Evolutionary conservation across 2,888 invertebrate species (phyloP).

Genomic region (Eristalinus aeneus): DNA sequence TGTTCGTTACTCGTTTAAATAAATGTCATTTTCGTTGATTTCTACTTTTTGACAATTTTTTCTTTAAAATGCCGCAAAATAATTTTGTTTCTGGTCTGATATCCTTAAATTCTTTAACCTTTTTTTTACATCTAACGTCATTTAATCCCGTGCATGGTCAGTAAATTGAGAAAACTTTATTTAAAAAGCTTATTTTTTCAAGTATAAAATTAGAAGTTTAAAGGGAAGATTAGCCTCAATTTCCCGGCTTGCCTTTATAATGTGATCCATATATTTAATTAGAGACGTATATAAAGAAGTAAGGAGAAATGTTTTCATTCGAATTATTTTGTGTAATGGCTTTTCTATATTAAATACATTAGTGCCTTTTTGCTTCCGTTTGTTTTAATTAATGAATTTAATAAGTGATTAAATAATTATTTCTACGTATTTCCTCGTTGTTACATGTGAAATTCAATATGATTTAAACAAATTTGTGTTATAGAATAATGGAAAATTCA

Average conservation of each 20-base stretch:
- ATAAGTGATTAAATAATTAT: neutral
- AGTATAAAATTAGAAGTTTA: neutral
- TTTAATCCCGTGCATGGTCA: neutral
- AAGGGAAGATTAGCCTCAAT: neutral
- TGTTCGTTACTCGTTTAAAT: no score
- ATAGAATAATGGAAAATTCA: neutral
- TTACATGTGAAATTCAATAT: slow-evolving; percentile 11
- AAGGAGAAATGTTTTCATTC: neutral
- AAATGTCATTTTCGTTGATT: no score
- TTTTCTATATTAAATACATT: neutral
- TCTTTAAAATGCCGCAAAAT: no score
- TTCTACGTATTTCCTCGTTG: neutral
- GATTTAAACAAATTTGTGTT: neutral
- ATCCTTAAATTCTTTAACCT: no score
- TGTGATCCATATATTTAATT: neutral
- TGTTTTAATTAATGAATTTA: slow-evolving; percentile 6
- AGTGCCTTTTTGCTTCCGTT: slow-evolving; percentile 36
- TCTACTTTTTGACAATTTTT: neutral
- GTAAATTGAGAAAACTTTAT: neutral
- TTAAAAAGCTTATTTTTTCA: neutral
- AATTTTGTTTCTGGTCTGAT: no score
- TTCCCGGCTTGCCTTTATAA: neutral
- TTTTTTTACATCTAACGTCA: no score
- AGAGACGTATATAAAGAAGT: neutral
- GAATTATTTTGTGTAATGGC: neutral